A percentile compares a stretch with the other conserved stretches of the same genome.
Evolutionary conservation across 2,888 invertebrate species (phyloP).

Genomic region (Linnaemya vulpina): DNA sequence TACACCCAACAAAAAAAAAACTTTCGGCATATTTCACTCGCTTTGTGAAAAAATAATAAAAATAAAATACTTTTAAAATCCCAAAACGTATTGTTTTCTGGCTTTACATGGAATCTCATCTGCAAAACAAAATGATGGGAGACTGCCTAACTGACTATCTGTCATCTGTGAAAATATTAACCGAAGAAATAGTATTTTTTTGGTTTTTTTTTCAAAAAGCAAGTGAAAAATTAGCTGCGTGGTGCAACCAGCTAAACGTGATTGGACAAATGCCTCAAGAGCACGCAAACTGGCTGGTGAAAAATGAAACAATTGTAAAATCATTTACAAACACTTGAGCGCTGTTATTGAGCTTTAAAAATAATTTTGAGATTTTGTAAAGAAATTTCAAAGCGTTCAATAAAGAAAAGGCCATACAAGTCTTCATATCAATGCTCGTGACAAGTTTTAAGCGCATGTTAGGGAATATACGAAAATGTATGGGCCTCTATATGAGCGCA

Average conservation of each 20-base stretch:
- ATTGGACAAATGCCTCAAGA: conserved; percentile 59
- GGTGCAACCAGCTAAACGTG: conserved; percentile 63
- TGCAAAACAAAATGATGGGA: conserved; percentile 23
- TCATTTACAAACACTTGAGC: conserved; percentile 25
- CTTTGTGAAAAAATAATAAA: no score
- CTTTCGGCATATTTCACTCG: no score
- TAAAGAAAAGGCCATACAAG: background rate
- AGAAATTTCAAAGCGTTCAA: conserved; percentile 2
- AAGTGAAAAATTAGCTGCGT: conserved; percentile 43
- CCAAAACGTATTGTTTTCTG: background rate
- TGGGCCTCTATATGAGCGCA: background rate
- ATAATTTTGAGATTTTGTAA: background rate
- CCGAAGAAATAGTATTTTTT: conserved; percentile 16
- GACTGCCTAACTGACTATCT: conserved; percentile 10
- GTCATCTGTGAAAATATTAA: conserved; percentile 47
- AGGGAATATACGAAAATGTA: background rate
- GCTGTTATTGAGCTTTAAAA: background rate
- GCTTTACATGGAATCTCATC: background rate
- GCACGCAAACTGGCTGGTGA: conserved; percentile 11
- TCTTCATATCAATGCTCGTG: background rate
- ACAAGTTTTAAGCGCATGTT: background rate
- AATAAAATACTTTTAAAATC: background rate
- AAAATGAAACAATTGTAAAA: conserved; percentile 28
- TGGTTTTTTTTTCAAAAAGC: conserved; percentile 12
- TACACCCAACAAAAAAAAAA: no score